A percentile compares a stretch with the other conserved stretches of the same genome.
These are phyloP conservation scores for Chymomyza caudatula DNA, from an alignment of 2,888 invertebrate genomes.

Conservation along the genomic window DNA sequence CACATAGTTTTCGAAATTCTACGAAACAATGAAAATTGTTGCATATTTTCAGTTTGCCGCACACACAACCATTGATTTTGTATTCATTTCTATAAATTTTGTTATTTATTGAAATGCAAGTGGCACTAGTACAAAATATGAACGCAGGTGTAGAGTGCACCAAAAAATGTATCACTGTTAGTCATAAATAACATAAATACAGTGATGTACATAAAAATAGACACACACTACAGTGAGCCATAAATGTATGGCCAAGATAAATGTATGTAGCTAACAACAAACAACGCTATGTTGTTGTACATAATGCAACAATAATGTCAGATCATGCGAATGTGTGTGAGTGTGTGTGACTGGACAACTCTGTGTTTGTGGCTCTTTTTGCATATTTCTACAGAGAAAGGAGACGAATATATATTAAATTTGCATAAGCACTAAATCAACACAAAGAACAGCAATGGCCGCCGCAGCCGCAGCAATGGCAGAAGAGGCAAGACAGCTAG, in stretches of 20 bases:
- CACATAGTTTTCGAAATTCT: not conserved
- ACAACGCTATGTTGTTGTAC: constrained; percentile 34
- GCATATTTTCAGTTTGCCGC: too few species aligned
- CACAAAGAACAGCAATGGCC: constrained; percentile 48
- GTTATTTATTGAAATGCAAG: constrained; percentile 25
- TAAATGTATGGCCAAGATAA: constrained; percentile 40
- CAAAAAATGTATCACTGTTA: constrained; percentile 54
- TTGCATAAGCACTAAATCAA: constrained; percentile 72
- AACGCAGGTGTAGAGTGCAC: not conserved
- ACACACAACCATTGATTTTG: too few species aligned
- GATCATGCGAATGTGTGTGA: constrained; percentile 32
- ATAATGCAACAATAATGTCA: constrained; percentile 66
- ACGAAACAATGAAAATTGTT: constrained; percentile 35
- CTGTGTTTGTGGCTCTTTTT: not conserved
- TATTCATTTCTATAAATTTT: not conserved
- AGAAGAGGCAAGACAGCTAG: not conserved
- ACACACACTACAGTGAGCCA: not conserved
- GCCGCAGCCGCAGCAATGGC: not conserved
- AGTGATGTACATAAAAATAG: constrained; percentile 50
- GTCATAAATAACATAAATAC: constrained; percentile 56
- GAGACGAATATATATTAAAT: constrained; percentile 57
- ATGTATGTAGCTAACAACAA: constrained; percentile 22
- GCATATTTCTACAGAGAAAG: constrained; percentile 7
- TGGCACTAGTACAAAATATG: not conserved
- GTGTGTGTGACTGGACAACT: not conserved